phyloP scores from a whole-genome alignment of 2,888 invertebrate genomes.

The Caenorhabditis uteleia region DNA sequence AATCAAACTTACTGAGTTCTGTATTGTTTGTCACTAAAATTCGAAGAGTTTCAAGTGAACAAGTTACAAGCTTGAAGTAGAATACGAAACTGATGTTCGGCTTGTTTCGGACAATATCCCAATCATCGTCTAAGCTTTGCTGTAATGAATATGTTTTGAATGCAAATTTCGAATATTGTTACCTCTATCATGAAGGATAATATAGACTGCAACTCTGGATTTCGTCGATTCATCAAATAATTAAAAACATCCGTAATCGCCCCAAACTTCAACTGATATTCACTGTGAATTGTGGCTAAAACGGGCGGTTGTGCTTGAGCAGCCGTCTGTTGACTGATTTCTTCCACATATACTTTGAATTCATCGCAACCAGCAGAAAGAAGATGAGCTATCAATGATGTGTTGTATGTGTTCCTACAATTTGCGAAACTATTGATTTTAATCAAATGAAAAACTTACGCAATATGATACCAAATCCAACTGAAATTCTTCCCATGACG shows the following conservation, averaged over 20 bases:
- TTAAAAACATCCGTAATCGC: conserved; percentile 47
- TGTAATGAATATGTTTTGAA: neutral
- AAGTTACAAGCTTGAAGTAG: conserved; percentile 44
- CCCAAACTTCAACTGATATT: conserved; percentile 40
- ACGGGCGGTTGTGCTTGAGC: conserved; percentile 12
- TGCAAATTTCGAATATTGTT: neutral
- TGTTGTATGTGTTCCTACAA: conserved; percentile 37
- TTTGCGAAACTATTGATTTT: neutral
- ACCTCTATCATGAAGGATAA: conserved; percentile 37
- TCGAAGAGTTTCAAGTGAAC: conserved; percentile 38
- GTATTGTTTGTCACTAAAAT: conserved; percentile 27
- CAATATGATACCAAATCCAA: conserved; percentile 55
- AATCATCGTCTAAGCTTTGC: conserved; percentile 26
- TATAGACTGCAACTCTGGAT: conserved; percentile 36
- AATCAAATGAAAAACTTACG: conserved; percentile 17
- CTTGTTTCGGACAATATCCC: neutral
- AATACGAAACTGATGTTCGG: conserved; percentile 33
- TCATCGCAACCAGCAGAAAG: conserved; percentile 39
- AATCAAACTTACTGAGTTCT: conserved; percentile 15
- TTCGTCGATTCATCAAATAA: conserved; percentile 37
- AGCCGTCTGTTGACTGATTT: conserved; percentile 6
- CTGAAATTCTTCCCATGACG: conserved; percentile 46
- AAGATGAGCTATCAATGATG: conserved; percentile 37
- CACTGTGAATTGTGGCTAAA: conserved; percentile 25
- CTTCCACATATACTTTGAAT: conserved; percentile 32